Conservation (phyloP, 2,888 invertebrate species). For the Neoascia interrupta region DNA sequence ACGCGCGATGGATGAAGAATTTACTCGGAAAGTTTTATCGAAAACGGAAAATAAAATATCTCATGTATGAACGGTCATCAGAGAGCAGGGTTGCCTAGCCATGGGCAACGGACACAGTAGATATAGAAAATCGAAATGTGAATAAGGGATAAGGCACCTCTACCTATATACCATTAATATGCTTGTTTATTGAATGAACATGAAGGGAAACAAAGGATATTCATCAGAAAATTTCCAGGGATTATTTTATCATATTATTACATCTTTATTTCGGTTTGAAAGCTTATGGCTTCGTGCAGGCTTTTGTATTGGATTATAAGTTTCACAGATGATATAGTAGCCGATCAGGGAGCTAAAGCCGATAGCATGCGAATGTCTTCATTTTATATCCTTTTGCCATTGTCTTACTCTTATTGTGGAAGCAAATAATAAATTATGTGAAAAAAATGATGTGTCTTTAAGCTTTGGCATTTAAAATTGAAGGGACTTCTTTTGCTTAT, state of each 20-base stretch:
- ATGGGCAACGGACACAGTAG: constrained; percentile 15
- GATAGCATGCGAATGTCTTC: background rate
- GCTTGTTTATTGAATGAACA: constrained; percentile 60
- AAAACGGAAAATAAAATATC: constrained; percentile 55
- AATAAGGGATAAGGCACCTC: constrained; percentile 35
- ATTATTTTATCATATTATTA: constrained; percentile 59
- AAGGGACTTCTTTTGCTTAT: no score
- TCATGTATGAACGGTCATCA: constrained; percentile 32
- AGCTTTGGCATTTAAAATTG: no score
- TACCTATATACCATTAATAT: constrained; percentile 35
- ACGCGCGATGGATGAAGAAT: no score
- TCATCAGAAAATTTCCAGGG: constrained; percentile 41
- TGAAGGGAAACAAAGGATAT: constrained; percentile 36
- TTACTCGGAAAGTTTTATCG: constrained; percentile 60
- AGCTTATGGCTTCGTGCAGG: constrained; percentile 54
- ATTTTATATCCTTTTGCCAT: background rate
- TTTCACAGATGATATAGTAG: constrained; percentile 24
- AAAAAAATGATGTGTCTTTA: no score
- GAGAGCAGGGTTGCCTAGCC: constrained; percentile 31
- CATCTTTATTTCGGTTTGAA: constrained; percentile 57
- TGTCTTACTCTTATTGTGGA: no score
- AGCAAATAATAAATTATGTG: no score
- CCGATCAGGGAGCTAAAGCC: background rate
- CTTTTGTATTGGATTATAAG: constrained; percentile 54
- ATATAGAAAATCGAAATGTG: constrained; percentile 56